Evolutionary conservation across 1,140 invertebrate genomes (phyloP).

Genomic region (Ooceraea biroi): DNA sequence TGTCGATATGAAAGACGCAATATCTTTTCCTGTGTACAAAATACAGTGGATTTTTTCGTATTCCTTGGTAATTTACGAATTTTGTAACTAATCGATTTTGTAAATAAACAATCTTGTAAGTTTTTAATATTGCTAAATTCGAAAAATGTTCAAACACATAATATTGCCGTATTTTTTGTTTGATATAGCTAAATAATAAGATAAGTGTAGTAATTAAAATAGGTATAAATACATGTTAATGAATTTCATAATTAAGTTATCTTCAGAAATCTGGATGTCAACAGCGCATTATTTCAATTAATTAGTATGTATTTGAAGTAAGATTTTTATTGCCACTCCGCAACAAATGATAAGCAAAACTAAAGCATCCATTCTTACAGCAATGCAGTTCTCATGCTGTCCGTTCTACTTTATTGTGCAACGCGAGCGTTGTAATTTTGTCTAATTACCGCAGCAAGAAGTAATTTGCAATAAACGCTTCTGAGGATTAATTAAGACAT

Average conservation of each 20-base stretch:
- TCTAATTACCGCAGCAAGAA: constrained; percentile 73
- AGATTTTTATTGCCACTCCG: constrained; percentile 50
- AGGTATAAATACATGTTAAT: neutral
- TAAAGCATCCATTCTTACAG: constrained; percentile 59
- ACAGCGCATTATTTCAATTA: constrained; percentile 41
- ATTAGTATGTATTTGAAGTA: neutral
- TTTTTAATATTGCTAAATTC: constrained; percentile 33
- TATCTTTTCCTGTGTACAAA: constrained; percentile 43
- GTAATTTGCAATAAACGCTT: constrained; percentile 75
- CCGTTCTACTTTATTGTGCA: constrained; percentile 73
- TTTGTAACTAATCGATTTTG: neutral
- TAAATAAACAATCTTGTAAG: constrained; percentile 5
- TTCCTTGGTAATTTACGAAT: neutral
- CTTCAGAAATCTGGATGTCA: constrained; percentile 1
- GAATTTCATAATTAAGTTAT: constrained; percentile 1
- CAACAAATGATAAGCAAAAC: constrained; percentile 70
- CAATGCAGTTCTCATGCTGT: constrained; percentile 65
- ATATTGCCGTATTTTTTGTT: no score
- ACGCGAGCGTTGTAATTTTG: constrained; percentile 72
- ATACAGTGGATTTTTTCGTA: neutral
- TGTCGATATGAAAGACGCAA: constrained; percentile 13
- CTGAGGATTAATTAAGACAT: constrained; percentile 75
- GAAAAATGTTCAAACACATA: neutral
- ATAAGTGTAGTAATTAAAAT: neutral
- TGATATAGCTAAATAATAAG: neutral